Conservation (phyloP, 1,140 invertebrate genomes). For the Cardiocondyla obscurior region DNA sequence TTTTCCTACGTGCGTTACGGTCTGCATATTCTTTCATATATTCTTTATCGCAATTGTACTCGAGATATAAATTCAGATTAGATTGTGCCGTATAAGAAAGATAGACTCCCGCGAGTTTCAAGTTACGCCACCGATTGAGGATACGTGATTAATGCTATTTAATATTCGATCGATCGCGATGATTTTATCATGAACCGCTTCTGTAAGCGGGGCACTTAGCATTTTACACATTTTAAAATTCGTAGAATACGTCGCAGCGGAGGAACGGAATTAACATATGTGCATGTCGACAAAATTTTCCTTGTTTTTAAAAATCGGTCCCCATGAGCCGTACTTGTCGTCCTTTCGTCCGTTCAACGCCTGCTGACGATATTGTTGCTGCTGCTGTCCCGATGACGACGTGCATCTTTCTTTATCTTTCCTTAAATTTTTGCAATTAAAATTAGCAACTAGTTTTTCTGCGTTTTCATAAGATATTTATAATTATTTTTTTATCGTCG, state of each 20-base stretch:
- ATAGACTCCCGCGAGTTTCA: not conserved
- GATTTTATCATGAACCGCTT: not conserved
- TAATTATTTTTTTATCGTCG: slow-evolving; percentile 2
- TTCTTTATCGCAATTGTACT: not conserved
- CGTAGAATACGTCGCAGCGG: not conserved
- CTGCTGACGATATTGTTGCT: slow-evolving; percentile 72
- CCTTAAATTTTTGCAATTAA: slow-evolving; percentile 69
- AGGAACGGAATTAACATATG: slow-evolving; percentile 83
- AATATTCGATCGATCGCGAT: not conserved
- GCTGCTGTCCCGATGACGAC: slow-evolving; percentile 55
- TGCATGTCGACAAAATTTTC: slow-evolving; percentile 89
- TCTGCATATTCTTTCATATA: not conserved
- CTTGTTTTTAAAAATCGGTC: slow-evolving; percentile 89
- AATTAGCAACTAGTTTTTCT: not conserved
- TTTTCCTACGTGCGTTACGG: no score
- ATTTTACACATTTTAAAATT: not conserved
- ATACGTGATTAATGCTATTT: not conserved
- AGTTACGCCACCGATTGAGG: slow-evolving; percentile 16
- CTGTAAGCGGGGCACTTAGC: not conserved
- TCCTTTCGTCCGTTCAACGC: no score
- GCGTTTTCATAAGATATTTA: slow-evolving; percentile 6
- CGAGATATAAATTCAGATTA: not conserved
- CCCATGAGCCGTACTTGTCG: slow-evolving; percentile 87
- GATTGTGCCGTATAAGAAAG: not conserved
- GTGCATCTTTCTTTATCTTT: slow-evolving; percentile 79